Conservation (phyloP, 53 echinoderm and acorn worm genomes). For the Paelopatides confundens region DNA sequence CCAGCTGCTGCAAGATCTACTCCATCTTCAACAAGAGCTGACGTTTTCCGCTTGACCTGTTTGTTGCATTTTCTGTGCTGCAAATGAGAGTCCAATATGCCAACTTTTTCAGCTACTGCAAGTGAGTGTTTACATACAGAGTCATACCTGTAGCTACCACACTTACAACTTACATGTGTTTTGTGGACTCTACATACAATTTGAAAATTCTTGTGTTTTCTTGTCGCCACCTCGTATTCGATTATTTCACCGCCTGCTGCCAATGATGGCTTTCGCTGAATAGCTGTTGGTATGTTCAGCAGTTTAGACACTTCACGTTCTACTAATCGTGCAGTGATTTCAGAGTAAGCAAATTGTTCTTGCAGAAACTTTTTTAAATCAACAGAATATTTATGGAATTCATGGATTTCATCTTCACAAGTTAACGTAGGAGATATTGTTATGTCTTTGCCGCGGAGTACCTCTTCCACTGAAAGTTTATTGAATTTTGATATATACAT, state of each 20-base stretch:
- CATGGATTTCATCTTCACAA: no score
- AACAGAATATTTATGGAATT: background rate
- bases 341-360: background rate
- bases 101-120: conserved; percentile 5
- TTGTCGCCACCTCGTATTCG: background rate
- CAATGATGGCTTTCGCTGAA: background rate
- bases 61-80: background rate
- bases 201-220: background rate
- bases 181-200: background rate
- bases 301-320: background rate
- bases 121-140: no score
- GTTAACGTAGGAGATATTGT: no score
- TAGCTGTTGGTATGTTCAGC: background rate
- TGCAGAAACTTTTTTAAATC: background rate
- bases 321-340: background rate
- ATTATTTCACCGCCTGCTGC: background rate
- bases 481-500: no score
- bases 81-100: background rate
- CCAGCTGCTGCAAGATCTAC: conserved; percentile 12
- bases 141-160: conserved; percentile 5
- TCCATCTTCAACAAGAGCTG: conserved; percentile 12
- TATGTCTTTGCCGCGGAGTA: no score
- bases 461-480: no score
- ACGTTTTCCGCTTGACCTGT: background rate
- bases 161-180: background rate